Evolutionary conservation across 2,888 invertebrate species (phyloP).

Genomic region (Drosophila birchii): DNA sequence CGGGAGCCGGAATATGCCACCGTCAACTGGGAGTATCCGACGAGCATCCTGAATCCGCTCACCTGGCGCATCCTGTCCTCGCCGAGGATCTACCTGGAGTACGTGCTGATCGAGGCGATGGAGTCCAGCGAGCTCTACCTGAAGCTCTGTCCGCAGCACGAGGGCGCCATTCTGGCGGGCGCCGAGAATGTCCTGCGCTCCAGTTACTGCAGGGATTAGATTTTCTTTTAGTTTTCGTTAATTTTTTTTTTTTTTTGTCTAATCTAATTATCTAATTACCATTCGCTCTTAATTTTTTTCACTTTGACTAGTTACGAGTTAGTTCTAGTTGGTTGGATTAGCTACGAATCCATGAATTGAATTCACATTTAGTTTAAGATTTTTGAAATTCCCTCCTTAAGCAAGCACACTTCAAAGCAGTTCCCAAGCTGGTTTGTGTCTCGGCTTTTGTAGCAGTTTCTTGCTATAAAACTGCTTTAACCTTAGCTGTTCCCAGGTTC

Average conservation of each 20-base stretch:
- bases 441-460: not conserved
- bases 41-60: slow-evolving; percentile 91
- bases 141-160: slow-evolving; percentile 88
- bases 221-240: not conserved
- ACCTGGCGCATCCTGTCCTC: slow-evolving; percentile 92
- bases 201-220: slow-evolving; percentile 74
- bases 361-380: slow-evolving; percentile 1
- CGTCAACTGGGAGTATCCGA: slow-evolving; percentile 92
- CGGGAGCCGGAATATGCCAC: slow-evolving; percentile 89
- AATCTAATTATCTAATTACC: not conserved
- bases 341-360: slow-evolving; percentile 6
- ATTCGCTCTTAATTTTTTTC: no score
- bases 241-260: not conserved
- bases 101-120: slow-evolving; percentile 89
- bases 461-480: not conserved
- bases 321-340: not conserved
- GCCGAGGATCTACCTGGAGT: slow-evolving; percentile 90
- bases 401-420: not conserved
- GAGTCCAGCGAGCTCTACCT: slow-evolving; percentile 86
- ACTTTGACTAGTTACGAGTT: not conserved
- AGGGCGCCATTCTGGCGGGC: slow-evolving; percentile 88
- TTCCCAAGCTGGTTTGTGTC: not conserved
- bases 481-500: slow-evolving; percentile 1
- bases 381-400: not conserved
- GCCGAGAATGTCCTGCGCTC: slow-evolving; percentile 82